phyloP scores from a whole-genome alignment of 1,140 invertebrate species.

The Chlorops oryzae region DNA sequence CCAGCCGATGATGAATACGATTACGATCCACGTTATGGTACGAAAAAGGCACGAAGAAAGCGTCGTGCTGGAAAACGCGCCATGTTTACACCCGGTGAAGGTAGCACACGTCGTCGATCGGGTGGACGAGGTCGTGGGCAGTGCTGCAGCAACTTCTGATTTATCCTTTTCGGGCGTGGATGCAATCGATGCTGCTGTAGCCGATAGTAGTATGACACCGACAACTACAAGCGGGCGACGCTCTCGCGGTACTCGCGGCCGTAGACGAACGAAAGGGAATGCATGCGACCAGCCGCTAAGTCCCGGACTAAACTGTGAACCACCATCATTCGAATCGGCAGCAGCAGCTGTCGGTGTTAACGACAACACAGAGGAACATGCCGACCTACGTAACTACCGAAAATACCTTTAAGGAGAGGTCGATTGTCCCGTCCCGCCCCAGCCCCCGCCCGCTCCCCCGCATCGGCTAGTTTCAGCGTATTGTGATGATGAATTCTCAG shows the following conservation, averaged over 20 bases:
- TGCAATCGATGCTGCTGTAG: constrained; percentile 27
- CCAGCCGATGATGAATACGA: constrained; percentile 93
- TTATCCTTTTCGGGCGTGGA: constrained; percentile 27
- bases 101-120: constrained; percentile 10
- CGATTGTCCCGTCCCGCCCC: too few species aligned
- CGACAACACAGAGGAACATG: constrained; percentile 25
- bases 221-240: constrained; percentile 13
- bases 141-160: constrained; percentile 28
- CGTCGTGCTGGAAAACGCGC: constrained; percentile 33
- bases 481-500: too few species aligned
- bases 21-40: constrained; percentile 66
- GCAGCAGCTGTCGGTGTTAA: constrained; percentile 39
- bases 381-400: constrained; percentile 43
- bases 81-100: constrained; percentile 14
- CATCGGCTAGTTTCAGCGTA: too few species aligned
- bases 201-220: constrained; percentile 23
- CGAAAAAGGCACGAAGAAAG: constrained; percentile 43
- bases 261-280: constrained; percentile 32
- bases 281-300: constrained; percentile 35
- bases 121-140: constrained; percentile 17
- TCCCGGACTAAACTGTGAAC: constrained; percentile 34
- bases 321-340: constrained; percentile 44
- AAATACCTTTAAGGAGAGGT: constrained; percentile 48
- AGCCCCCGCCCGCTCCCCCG: too few species aligned
- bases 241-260: constrained; percentile 35